Conservation (phyloP, 1,140 invertebrate genomes). For the Pogonognathellus flavescens region DNA sequence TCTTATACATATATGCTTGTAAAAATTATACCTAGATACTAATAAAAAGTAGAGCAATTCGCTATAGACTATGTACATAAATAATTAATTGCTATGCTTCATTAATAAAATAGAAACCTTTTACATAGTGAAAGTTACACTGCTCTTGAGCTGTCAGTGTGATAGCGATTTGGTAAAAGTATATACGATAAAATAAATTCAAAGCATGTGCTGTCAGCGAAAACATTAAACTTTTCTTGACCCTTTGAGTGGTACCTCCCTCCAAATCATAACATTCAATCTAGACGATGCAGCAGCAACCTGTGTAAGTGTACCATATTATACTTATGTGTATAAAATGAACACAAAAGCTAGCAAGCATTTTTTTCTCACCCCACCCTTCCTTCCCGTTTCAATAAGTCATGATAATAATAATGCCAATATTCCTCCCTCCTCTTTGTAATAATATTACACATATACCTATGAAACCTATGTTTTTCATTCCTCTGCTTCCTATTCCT, state of each 20-base stretch:
- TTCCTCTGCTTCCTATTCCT: not conserved
- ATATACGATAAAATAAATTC: too few relatives aligned
- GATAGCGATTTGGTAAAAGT: too few relatives aligned
- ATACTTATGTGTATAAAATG: not conserved
- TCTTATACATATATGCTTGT: too few relatives aligned
- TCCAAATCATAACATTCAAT: conserved; percentile 6
- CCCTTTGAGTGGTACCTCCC: not conserved
- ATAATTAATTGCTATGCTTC: too few relatives aligned
- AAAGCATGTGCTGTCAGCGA: too few relatives aligned
- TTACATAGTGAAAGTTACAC: too few relatives aligned
- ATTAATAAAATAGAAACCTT: too few relatives aligned
- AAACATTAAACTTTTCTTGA: not conserved
- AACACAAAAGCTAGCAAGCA: conserved; percentile 20
- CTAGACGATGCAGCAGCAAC: not conserved
- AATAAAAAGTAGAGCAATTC: too few relatives aligned
- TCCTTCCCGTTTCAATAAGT: conserved; percentile 25
- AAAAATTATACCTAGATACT: too few relatives aligned
- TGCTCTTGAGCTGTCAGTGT: too few relatives aligned
- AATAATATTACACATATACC: not conserved
- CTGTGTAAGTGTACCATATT: not conserved
- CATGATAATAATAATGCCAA: conserved; percentile 27
- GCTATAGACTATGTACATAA: too few relatives aligned
- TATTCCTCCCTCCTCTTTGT: not conserved
- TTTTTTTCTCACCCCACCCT: not conserved
- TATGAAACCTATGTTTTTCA: not conserved